Evolutionary conservation across 2,113 vertebrate species (phyloP), one percentile per base, ranked within the genome.

Genomic region (Natator depressus): DNA sequence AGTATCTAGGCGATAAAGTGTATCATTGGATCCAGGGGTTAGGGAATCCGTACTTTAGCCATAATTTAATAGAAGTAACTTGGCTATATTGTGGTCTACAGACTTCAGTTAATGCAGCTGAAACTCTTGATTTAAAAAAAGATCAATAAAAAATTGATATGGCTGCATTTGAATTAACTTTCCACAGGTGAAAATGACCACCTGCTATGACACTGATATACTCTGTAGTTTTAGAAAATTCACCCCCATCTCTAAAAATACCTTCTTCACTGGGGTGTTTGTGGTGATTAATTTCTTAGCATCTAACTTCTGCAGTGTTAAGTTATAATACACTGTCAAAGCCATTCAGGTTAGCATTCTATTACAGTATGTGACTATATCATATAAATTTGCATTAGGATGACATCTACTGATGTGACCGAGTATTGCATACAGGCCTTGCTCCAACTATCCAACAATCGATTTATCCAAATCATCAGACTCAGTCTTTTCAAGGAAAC

Each of bases 401-500:
- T 92, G 94, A 93, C 95, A 95, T 25, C 94, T 96, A 50, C 90
- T 38, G 95, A 92, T 1, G 22, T 5, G 9, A 65, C 49, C 20
- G 31, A 82, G 35, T 69, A 14, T 3, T 53, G 93, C 89, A 85
- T 29, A 42, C 53, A 13, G 2, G 5, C 79, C 35, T 53, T 19
- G 42, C 59, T 35, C 62, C 75, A 46, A 46, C 42, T 14, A 42
- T n/a, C 62, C 75, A 46, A 46, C 42, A 8, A 42, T 76, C 10
- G 7, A 46, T n/a, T 75, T 22, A 47, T 16, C 42, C 75, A 47
- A 78, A 46, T 25, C 46, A 47, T 42, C 13, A 47, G 75, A 78
- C 1, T 47, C 22, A 47, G 24, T 27, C 22, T 42, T 27, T 20
- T 47, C 10, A 27, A 14, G 24, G 3, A 46, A 76, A 25, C 12